These are phyloP conservation scores for Pipra filicauda DNA, from an alignment of 2,113 vertebrate genomes.

Conservation along the genomic window DNA sequence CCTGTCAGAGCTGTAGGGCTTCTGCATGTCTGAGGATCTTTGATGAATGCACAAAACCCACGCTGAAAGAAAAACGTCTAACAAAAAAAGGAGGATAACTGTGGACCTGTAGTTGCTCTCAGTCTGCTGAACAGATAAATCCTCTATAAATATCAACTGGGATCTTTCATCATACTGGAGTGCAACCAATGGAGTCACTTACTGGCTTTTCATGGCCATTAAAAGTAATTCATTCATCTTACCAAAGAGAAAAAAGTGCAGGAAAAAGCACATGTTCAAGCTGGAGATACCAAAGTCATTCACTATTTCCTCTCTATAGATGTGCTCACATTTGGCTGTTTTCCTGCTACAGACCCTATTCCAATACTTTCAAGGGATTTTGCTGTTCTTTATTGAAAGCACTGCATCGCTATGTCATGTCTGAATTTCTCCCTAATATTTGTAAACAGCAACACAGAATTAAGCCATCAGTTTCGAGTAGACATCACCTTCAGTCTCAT, in stretches of 20 bases:
- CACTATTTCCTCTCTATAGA: background rate
- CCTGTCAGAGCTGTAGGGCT: background rate
- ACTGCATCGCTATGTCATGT: background rate
- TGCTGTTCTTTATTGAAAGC: background rate
- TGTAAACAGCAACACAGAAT: background rate
- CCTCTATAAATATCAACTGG: background rate
- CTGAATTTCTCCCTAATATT: background rate
- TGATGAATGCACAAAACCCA: background rate
- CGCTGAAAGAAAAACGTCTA: background rate
- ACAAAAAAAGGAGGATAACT: background rate
- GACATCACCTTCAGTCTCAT: too few relatives aligned
- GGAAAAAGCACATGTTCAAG: background rate
- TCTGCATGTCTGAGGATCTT: background rate
- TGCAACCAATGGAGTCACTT: background rate
- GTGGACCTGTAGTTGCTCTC: background rate
- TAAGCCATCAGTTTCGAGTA: background rate
- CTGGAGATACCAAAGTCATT: background rate
- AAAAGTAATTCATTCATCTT: background rate
- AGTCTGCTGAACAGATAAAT: background rate
- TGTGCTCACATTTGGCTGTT: background rate
- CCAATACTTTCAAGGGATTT: background rate
- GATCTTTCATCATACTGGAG: background rate
- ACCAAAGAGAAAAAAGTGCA: background rate
- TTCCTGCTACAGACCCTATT: background rate
- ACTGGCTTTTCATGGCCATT: background rate